Conservation (phyloP, 2,888 invertebrate species). For the Caprella mutica region DNA sequence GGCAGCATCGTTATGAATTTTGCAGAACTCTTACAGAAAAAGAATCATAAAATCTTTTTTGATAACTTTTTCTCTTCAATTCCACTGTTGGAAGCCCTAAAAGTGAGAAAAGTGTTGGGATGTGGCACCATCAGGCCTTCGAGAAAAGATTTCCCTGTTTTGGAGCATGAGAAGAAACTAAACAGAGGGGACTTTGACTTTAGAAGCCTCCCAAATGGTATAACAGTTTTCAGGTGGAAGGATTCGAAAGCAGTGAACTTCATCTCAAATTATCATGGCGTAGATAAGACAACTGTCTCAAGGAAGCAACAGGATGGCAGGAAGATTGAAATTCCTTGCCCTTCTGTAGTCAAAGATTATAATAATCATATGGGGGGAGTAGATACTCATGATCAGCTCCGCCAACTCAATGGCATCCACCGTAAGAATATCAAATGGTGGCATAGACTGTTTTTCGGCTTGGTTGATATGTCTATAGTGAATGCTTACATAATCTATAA, state of each 20-base stretch:
- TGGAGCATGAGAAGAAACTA: constrained; percentile 33
- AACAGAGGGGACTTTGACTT: constrained; percentile 36
- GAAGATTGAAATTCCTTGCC: constrained; percentile 35
- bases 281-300: constrained; percentile 28
- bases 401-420: constrained; percentile 37
- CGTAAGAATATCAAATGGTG: constrained; percentile 39
- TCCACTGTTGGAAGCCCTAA: constrained; percentile 33
- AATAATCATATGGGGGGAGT: constrained; percentile 38
- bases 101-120: constrained; percentile 30
- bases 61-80: constrained; percentile 37
- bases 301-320: constrained; percentile 34
- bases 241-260: constrained; percentile 36
- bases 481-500: constrained; percentile 28
- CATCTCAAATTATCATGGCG: constrained; percentile 36
- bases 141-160: constrained; percentile 33
- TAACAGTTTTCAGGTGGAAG: constrained; percentile 36
- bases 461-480: constrained; percentile 36
- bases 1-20: no score
- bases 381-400: constrained; percentile 37
- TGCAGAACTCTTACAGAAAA: no score
- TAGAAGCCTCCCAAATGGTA: constrained; percentile 31
- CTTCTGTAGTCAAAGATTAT: constrained; percentile 36
- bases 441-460: constrained; percentile 36
- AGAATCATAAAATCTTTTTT: constrained; percentile 34
- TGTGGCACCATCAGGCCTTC: constrained; percentile 35